Conservation (phyloP, 1,140 invertebrate genomes). For the Drosophila oshimai region DNA sequence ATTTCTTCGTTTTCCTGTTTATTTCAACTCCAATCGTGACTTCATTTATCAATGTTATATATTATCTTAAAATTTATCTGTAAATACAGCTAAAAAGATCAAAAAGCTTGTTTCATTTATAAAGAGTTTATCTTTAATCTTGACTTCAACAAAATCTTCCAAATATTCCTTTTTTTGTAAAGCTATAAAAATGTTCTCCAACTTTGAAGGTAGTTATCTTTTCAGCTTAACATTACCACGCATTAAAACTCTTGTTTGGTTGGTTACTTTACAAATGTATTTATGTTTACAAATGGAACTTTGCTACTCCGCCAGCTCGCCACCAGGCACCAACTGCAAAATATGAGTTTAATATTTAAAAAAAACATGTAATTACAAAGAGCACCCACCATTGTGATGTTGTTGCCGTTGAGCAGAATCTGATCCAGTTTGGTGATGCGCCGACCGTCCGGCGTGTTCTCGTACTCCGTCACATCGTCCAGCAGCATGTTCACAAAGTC, state of each 20-base stretch:
- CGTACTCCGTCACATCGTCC: conserved; percentile 96
- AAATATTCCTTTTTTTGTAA: too few species aligned
- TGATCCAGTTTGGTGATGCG: conserved; percentile 98
- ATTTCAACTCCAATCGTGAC: too few species aligned
- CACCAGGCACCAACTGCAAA: conserved; percentile 87
- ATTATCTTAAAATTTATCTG: too few species aligned
- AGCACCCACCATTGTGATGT: conserved; percentile 96
- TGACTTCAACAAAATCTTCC: too few species aligned
- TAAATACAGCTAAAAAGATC: too few species aligned
- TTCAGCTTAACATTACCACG: neutral
- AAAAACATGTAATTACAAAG: neutral
- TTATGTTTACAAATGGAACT: conserved; percentile 25
- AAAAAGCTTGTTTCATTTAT: too few species aligned
- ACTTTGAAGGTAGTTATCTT: too few species aligned
- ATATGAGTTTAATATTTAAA: neutral
- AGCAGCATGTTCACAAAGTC: conserved; percentile 99
- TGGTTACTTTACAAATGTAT: conserved; percentile 26
- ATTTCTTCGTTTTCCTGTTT: neutral
- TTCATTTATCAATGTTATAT: too few species aligned
- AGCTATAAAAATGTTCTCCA: too few species aligned
- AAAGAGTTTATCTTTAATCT: too few species aligned
- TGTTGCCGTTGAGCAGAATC: conserved; percentile 99
- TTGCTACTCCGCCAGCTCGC: conserved; percentile 86
- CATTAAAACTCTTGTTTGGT: conserved; percentile 7
- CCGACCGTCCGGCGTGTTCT: conserved; percentile 97